Conservation (phyloP, 30 jellyfish, hydroid and myxozoan species). For the Clytia hemisphaerica region DNA sequence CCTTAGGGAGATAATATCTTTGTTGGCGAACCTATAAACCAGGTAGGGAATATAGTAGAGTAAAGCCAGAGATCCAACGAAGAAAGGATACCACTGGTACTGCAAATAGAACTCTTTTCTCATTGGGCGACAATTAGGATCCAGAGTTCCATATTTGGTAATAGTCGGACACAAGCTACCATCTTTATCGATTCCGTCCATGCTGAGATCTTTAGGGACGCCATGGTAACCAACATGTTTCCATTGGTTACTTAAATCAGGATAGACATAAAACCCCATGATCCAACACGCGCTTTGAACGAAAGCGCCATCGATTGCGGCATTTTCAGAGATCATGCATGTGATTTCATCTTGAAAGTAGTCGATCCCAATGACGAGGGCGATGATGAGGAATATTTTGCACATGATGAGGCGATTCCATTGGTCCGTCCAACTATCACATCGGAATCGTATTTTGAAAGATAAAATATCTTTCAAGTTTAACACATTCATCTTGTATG, state of each 20-base stretch:
- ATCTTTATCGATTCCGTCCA: background rate
- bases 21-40: background rate
- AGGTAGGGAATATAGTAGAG: background rate
- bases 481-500: background rate
- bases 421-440: background rate
- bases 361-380: background rate
- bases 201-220: background rate
- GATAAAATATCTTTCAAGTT: background rate
- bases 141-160: background rate
- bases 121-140: background rate
- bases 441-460: background rate
- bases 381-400: background rate
- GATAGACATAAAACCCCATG: background rate
- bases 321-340: background rate
- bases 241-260: background rate
- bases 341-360: slow-evolving; percentile 1
- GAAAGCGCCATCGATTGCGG: background rate
- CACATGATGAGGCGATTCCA: slow-evolving; percentile 2
- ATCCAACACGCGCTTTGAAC: slow-evolving; percentile 1
- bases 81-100: slow-evolving; percentile 2
- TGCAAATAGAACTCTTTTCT: background rate
- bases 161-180: background rate
- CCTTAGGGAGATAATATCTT: background rate
- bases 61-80: background rate
- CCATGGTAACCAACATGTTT: slow-evolving; percentile 9